A percentile compares a stretch with the other conserved stretches of the same genome.
Conservation (phyloP, 2,113 vertebrate genomes). For the Tenrec ecaudatus region DNA sequence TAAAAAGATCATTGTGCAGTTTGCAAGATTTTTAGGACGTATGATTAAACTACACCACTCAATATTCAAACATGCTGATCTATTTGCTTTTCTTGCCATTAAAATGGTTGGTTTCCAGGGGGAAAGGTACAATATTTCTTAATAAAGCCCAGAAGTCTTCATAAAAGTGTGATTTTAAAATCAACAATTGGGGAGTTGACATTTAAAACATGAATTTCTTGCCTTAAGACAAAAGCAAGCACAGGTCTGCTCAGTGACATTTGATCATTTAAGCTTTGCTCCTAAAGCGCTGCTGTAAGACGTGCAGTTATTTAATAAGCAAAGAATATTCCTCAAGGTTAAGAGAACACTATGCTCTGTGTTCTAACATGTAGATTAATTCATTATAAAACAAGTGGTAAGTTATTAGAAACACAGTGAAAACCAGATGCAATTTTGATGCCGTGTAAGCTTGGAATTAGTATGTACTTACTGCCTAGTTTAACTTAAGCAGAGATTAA, state of each 20-base stretch:
- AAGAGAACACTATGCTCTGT: slow-evolving; percentile 31
- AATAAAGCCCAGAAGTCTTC: slow-evolving; percentile 65
- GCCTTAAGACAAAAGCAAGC: slow-evolving; percentile 72
- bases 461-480: not conserved
- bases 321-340: slow-evolving; percentile 69
- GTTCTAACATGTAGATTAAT: slow-evolving; percentile 53
- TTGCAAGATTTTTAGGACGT: slow-evolving; percentile 68
- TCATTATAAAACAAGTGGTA: not conserved
- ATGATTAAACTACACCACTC: slow-evolving; percentile 78
- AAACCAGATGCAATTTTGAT: slow-evolving; percentile 29
- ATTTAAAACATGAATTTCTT: slow-evolving; percentile 83
- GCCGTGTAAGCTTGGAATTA: not conserved
- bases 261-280: slow-evolving; percentile 79
- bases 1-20: slow-evolving; percentile 73
- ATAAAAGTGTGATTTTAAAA: slow-evolving; percentile 77
- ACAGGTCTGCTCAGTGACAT: slow-evolving; percentile 80
- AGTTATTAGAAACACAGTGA: slow-evolving; percentile 1
- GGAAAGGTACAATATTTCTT: slow-evolving; percentile 66
- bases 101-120: slow-evolving; percentile 4
- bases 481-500: too few relatives aligned
- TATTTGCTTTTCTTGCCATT: slow-evolving; percentile 75
- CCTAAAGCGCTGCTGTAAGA: slow-evolving; percentile 34
- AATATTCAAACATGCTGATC: slow-evolving; percentile 71
- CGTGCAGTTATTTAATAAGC: slow-evolving; percentile 36
- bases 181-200: slow-evolving; percentile 78